These are phyloP conservation scores for Anguilla pacifica DNA, from an alignment of 2,797 vertebrate genomes.

Conservation along the genomic window DNA sequence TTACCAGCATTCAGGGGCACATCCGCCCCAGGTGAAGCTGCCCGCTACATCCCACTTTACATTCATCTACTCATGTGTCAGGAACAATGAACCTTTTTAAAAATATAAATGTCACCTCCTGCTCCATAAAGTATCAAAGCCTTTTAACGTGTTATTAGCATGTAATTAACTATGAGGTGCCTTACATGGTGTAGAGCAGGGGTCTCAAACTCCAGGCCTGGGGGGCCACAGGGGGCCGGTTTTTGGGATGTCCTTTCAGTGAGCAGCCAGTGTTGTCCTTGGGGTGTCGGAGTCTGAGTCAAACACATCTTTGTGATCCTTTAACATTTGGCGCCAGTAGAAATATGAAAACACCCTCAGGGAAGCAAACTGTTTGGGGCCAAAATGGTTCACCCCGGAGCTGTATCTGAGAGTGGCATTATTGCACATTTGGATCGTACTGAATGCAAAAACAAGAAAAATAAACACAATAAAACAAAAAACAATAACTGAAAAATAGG, in stretches of 20 bases:
- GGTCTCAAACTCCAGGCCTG: neutral
- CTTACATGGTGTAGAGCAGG: neutral
- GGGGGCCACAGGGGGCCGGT: too few species aligned
- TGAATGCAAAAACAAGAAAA: too few species aligned
- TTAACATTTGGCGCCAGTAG: too few species aligned
- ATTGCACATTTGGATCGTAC: too few species aligned
- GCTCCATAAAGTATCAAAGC: neutral
- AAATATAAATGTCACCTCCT: neutral
- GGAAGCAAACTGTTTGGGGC: conserved; percentile 22
- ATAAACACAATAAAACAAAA: too few species aligned
- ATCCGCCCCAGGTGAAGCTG: neutral
- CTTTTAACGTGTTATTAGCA: neutral
- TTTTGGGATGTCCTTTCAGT: too few species aligned
- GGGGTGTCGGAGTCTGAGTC: too few species aligned
- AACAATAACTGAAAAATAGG: neutral
- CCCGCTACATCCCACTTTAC: neutral
- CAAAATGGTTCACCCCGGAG: neutral
- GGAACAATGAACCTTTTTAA: neutral
- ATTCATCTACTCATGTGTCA: neutral
- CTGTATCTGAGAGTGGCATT: conserved; percentile 17
- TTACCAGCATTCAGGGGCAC: neutral
- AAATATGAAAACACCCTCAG: conserved; percentile 16
- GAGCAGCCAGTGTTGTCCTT: too few species aligned
- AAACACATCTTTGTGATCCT: too few species aligned
- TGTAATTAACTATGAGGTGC: neutral